phyloP scores from a whole-genome alignment of 2,888 invertebrate species.

The Agrypnus murinus region DNA sequence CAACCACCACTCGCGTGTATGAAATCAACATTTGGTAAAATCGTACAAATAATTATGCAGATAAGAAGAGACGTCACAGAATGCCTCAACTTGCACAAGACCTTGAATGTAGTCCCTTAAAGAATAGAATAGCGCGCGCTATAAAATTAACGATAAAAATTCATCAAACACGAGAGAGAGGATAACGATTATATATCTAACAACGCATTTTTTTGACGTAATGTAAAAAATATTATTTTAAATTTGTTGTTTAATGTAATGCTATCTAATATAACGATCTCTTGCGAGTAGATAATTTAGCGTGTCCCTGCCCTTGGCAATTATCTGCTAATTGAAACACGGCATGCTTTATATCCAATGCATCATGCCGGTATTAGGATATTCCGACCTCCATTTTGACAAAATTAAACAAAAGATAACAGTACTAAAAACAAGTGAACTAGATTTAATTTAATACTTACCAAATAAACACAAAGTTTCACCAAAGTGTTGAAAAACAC shows the following conservation, averaged over 20 bases:
- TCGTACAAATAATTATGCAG: neutral
- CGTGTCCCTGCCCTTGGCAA: constrained; percentile 6
- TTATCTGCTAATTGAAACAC: constrained; percentile 9
- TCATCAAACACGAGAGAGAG: too few relatives aligned
- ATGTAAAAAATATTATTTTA: too few relatives aligned
- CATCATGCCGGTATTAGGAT: constrained; percentile 17
- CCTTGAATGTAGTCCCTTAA: constrained; percentile 14
- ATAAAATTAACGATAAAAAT: constrained; percentile 10
- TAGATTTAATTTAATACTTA: constrained; percentile 40
- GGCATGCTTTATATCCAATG: constrained; percentile 22
- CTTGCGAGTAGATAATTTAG: too few relatives aligned
- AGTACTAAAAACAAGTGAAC: neutral
- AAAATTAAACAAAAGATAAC: neutral
- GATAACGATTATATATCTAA: too few relatives aligned
- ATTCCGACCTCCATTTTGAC: neutral
- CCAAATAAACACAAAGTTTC: constrained; percentile 45
- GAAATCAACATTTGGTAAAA: neutral
- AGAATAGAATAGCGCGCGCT: constrained; percentile 1
- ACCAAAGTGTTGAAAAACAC: constrained; percentile 46
- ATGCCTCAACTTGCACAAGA: neutral
- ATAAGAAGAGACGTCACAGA: constrained; percentile 6
- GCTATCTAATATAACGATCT: too few relatives aligned
- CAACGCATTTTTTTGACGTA: too few relatives aligned
- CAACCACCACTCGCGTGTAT: constrained; percentile 23
- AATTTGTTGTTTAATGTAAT: too few relatives aligned